phyloP scores from a whole-genome alignment of 2,113 vertebrate species.

The Scortum barcoo region DNA sequence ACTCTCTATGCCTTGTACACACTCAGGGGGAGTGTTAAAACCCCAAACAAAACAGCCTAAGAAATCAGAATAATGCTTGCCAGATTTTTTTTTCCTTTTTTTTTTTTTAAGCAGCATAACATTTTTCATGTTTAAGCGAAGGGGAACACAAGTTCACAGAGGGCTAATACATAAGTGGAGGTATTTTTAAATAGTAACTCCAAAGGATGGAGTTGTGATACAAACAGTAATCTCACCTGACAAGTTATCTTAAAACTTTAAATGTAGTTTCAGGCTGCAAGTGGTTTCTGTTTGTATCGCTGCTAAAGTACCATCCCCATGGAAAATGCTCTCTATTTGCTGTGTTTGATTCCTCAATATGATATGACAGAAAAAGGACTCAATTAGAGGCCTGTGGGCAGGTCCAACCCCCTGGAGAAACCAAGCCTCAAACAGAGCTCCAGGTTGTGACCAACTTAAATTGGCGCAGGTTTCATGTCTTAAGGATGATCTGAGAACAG shows the following conservation, averaged over 20 bases:
- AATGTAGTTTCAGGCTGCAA: slow-evolving; percentile 33
- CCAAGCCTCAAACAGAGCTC: slow-evolving; percentile 18
- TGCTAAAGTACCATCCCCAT: slow-evolving; percentile 38
- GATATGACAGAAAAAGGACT: slow-evolving; percentile 42
- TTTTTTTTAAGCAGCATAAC: neutral
- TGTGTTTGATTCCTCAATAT: slow-evolving; percentile 35
- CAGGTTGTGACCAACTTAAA: neutral
- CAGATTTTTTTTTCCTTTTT: too few species aligned
- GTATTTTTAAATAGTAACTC: slow-evolving; percentile 7
- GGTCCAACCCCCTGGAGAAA: slow-evolving; percentile 14
- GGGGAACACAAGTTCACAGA: neutral
- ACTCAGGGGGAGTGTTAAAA: neutral
- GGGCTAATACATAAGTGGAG: neutral
- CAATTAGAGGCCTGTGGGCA: slow-evolving; percentile 44
- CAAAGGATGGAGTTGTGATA: slow-evolving; percentile 22
- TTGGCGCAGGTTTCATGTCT: slow-evolving; percentile 5
- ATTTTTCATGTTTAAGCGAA: neutral
- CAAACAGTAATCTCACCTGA: slow-evolving; percentile 39
- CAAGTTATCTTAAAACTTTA: slow-evolving; percentile 34
- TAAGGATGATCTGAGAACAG: neutral
- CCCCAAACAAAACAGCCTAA: slow-evolving; percentile 1
- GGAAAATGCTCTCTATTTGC: slow-evolving; percentile 37
- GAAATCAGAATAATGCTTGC: neutral
- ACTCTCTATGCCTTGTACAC: neutral
- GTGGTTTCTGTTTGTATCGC: slow-evolving; percentile 45